Percentiles rank a stretch among this genome's conserved stretches.
These are phyloP conservation scores for Jacana jacana DNA, from an alignment of 2,113 vertebrate species.

Conservation along the genomic window DNA sequence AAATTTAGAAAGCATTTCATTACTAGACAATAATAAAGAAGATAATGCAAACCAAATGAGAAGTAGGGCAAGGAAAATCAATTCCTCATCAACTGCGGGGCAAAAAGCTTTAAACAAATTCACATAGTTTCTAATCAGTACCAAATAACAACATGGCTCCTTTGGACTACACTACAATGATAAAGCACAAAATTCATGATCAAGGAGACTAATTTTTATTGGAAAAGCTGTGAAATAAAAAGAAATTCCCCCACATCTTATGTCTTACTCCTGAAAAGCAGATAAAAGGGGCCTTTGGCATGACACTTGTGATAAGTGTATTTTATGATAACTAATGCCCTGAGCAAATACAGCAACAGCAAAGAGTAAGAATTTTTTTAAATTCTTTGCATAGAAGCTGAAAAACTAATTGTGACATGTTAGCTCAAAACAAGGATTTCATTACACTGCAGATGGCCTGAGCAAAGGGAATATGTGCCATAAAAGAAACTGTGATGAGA, in stretches of 20 bases:
- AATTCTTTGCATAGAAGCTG: neutral
- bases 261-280: neutral
- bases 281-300: neutral
- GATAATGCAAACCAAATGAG: neutral
- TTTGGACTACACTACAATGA: neutral
- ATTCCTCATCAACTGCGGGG: neutral
- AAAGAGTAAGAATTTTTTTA: neutral
- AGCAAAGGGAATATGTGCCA: neutral
- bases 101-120: neutral
- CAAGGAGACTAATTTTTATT: neutral
- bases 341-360: neutral
- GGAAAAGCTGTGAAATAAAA: neutral
- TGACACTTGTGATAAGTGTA: neutral
- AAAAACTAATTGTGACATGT: neutral
- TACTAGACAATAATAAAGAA: slow-evolving; percentile 4
- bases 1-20: neutral
- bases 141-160: neutral
- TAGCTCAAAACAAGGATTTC: neutral
- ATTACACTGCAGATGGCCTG: neutral
- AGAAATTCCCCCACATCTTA: neutral
- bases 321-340: neutral
- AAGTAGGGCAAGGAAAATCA: neutral
- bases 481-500: neutral
- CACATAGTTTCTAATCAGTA: neutral
- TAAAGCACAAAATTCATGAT: neutral